These are phyloP conservation scores for Periophthalmus modestus DNA, from an alignment of 2,113 vertebrate species.

Conservation along the genomic window DNA sequence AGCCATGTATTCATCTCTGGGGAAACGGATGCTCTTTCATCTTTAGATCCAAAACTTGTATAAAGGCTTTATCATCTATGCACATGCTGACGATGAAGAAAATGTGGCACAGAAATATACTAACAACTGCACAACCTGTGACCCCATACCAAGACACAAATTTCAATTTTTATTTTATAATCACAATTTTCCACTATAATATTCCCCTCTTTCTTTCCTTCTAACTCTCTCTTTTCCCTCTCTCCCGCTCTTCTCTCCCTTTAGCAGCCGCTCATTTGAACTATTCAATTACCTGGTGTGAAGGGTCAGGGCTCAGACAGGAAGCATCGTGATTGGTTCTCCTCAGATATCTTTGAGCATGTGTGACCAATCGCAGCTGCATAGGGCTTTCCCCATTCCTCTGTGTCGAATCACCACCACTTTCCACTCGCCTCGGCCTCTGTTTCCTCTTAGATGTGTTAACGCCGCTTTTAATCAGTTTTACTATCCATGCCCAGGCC, in stretches of 20 bases:
- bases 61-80: too few relatives aligned
- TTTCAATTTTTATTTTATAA: neutral
- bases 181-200: neutral
- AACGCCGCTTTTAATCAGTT: constrained; percentile 76
- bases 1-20: too few relatives aligned
- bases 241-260: neutral
- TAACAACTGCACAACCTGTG: neutral
- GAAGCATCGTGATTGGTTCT: constrained; percentile 78
- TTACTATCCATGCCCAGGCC: constrained; percentile 57
- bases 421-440: constrained; percentile 69
- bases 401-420: constrained; percentile 73
- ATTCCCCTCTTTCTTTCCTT: neutral
- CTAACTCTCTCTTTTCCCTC: neutral
- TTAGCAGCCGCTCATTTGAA: constrained; percentile 46
- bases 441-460: constrained; percentile 73
- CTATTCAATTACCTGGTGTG: constrained; percentile 72
- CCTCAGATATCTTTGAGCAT: constrained; percentile 67
- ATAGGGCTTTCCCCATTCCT: constrained; percentile 59
- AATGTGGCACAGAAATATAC: neutral
- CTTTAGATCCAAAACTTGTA: too few relatives aligned
- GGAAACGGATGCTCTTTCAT: too few relatives aligned
- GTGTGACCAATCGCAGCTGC: constrained; percentile 77
- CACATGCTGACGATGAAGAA: neutral
- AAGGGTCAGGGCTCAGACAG: constrained; percentile 76
- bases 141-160: neutral